A percentile compares a stretch with the other conserved stretches of the same genome.
These are phyloP conservation scores for Zaprionus bogoriensis DNA, from an alignment of 2,888 invertebrate species.

Conservation along the genomic window DNA sequence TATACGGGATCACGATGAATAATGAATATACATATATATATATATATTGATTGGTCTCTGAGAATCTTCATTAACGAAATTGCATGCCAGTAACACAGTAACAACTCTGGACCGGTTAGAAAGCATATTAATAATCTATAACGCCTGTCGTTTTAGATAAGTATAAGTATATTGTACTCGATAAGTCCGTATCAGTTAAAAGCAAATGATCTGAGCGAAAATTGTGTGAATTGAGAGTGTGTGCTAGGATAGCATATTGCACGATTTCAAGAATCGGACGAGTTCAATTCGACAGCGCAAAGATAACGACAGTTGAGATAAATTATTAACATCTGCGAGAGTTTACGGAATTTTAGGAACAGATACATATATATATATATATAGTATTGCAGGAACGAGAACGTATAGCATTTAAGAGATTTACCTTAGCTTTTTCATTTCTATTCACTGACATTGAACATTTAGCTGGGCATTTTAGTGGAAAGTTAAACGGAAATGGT, in stretches of 20 bases:
- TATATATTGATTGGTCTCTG: conserved; percentile 16
- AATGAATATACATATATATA: conserved; percentile 22
- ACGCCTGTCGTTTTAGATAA: conserved; percentile 70
- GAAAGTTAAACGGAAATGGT: conserved; percentile 56
- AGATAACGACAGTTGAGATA: conserved; percentile 63
- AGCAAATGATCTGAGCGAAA: conserved; percentile 22
- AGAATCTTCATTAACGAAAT: neutral
- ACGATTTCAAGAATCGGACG: conserved; percentile 55
- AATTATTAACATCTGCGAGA: conserved; percentile 56
- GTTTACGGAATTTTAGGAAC: conserved; percentile 22
- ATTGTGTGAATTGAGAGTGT: conserved; percentile 34
- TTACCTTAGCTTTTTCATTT: conserved; percentile 64
- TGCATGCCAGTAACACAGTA: conserved; percentile 19
- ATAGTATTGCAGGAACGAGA: conserved; percentile 16
- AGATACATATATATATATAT: too few relatives aligned
- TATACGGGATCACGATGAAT: conserved; percentile 80
- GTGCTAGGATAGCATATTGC: conserved; percentile 56
- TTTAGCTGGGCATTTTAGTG: conserved; percentile 62
- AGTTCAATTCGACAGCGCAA: conserved; percentile 48
- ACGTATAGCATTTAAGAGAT: conserved; percentile 21
- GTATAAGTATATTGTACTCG: neutral
- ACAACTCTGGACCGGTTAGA: conserved; percentile 33
- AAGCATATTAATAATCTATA: conserved; percentile 73
- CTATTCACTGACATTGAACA: conserved; percentile 64
- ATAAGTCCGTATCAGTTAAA: neutral